A percentile compares a stretch with the other conserved stretches of the same genome.
Conservation (phyloP, 2,888 invertebrate genomes). For the Exephanes ischioxanthus region DNA sequence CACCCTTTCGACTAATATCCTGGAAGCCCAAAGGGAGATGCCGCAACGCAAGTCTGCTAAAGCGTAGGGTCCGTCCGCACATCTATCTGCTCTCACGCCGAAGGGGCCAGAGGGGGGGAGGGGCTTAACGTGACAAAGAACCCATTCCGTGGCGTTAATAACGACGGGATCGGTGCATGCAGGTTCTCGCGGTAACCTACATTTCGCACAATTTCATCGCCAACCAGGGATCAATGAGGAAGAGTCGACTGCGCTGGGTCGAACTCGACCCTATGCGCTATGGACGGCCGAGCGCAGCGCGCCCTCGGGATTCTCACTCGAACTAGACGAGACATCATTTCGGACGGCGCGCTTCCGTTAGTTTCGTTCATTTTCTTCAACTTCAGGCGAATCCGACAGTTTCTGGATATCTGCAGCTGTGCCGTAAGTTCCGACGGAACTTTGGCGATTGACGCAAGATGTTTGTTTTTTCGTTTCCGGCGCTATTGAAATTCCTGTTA, state of each 20-base stretch:
- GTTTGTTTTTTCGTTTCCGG: not conserved
- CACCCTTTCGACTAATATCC: not conserved
- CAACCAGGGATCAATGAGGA: slow-evolving; percentile 9
- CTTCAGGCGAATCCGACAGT: not conserved
- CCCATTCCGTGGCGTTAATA: slow-evolving; percentile 43
- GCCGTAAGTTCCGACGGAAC: not conserved
- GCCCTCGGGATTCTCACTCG: not conserved
- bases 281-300: not conserved
- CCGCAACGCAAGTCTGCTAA: not conserved
- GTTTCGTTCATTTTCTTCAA: not conserved
- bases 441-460: not conserved
- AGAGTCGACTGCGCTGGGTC: not conserved
- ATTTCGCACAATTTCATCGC: slow-evolving; percentile 36
- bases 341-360: not conserved
- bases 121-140: slow-evolving; percentile 53
- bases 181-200: slow-evolving; percentile 13
- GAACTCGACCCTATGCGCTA: slow-evolving; percentile 2
- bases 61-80: slow-evolving; percentile 3
- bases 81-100: slow-evolving; percentile 16
- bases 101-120: not conserved
- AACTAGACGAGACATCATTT: not conserved
- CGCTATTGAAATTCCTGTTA: not conserved
- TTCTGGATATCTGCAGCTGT: too few relatives aligned
- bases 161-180: slow-evolving; percentile 37
- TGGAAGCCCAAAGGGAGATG: not conserved